These are phyloP conservation scores for Agriopis leucophaearia DNA, from an alignment of 2,888 invertebrate species.

Conservation along the genomic window DNA sequence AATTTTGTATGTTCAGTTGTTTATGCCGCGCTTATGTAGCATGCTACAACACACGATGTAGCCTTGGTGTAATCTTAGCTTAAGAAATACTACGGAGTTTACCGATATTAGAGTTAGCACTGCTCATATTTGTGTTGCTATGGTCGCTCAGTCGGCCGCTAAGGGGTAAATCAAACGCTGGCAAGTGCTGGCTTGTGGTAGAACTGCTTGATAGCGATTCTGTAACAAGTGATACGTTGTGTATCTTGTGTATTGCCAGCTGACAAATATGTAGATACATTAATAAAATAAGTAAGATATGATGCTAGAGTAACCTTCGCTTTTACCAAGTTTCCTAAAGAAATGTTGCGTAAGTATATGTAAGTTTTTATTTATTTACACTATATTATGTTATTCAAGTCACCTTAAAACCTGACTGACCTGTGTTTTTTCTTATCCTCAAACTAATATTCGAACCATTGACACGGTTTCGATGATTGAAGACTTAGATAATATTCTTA, in stretches of 20 bases:
- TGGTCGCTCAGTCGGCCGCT: conserved; percentile 66
- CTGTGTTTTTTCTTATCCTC: too few species aligned
- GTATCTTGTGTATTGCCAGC: conserved; percentile 19
- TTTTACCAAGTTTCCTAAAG: too few species aligned
- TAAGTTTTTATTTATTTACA: too few species aligned
- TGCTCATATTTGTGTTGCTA: conserved; percentile 59
- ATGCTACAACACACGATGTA: neutral
- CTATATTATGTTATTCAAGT: too few species aligned
- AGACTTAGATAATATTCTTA: too few species aligned
- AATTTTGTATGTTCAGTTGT: neutral
- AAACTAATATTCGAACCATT: too few species aligned
- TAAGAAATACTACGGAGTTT: conserved; percentile 21
- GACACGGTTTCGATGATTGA: too few species aligned
- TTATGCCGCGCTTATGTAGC: neutral
- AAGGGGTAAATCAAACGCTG: conserved; percentile 63
- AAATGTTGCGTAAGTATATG: too few species aligned
- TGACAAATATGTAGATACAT: neutral
- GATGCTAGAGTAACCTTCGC: too few species aligned
- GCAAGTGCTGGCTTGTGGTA: conserved; percentile 82
- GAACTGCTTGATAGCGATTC: conserved; percentile 88
- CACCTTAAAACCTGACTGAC: too few species aligned
- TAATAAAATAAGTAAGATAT: neutral
- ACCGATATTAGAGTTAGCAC: conserved; percentile 65
- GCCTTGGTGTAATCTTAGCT: conserved; percentile 1
- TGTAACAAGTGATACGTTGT: conserved; percentile 50